Percentiles rank a stretch among this genome's conserved stretches.
Conservation (phyloP, 2,113 vertebrate species). For the Rynchops niger region DNA sequence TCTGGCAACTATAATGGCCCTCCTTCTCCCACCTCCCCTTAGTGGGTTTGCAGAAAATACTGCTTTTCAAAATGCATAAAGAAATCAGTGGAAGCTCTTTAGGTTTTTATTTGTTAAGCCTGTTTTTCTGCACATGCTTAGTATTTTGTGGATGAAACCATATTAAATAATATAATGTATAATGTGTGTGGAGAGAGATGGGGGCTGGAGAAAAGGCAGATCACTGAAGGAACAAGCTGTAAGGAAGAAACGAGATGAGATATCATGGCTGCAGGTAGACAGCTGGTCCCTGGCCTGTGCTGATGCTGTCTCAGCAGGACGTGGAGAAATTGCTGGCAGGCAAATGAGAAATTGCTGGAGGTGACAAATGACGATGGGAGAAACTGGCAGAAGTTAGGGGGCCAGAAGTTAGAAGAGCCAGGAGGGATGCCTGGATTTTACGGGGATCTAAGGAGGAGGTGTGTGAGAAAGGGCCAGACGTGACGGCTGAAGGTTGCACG, state of each 20-base stretch:
- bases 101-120: background rate
- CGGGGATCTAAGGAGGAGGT: accelerated
- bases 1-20: background rate
- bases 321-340: background rate
- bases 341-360: background rate
- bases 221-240: background rate
- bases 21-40: background rate
- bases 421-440: background rate
- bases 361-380: background rate
- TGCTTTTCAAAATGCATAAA: background rate
- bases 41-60: background rate
- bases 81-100: background rate
- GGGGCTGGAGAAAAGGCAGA: background rate
- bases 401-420: background rate
- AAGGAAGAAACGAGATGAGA: background rate
- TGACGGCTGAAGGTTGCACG: background rate
- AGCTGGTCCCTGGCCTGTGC: background rate
- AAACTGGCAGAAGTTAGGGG: background rate
- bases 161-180: background rate
- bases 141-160: background rate
- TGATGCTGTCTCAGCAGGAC: background rate
- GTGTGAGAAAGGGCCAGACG: background rate
- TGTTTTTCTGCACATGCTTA: background rate
- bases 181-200: background rate
- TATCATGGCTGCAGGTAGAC: background rate